Conservation (phyloP, 1,140 invertebrate species). For the Orius insidiosus region DNA sequence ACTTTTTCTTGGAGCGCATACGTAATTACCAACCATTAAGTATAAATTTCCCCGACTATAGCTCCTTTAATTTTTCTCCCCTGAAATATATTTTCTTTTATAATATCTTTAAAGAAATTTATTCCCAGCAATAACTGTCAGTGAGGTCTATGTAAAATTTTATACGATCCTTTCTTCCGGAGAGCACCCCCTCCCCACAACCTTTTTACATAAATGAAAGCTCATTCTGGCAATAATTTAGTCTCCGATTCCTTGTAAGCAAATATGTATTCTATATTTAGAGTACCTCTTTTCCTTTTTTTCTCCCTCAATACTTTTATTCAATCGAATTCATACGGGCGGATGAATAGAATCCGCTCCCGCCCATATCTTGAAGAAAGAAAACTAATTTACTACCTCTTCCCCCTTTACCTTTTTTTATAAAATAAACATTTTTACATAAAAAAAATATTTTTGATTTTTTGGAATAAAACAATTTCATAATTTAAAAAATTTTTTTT, state of each 20-base stretch:
- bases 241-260: neutral
- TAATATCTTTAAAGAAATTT: constrained; percentile 1
- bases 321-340: constrained; percentile 9
- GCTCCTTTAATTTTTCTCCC: constrained; percentile 2
- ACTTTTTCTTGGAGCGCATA: too few relatives aligned
- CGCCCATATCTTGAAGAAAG: constrained; percentile 2
- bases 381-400: constrained; percentile 9
- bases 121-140: too few relatives aligned
- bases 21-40: too few relatives aligned
- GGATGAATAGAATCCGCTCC: constrained; percentile 7
- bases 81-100: neutral
- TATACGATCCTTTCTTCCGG: neutral
- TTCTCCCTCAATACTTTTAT: constrained; percentile 6
- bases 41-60: neutral
- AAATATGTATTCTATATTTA: constrained; percentile 3
- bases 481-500: too few relatives aligned
- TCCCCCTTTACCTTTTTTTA: neutral
- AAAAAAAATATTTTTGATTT: too few relatives aligned
- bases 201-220: too few relatives aligned
- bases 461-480: too few relatives aligned
- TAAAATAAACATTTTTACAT: neutral
- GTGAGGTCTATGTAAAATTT: neutral
- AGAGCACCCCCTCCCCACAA: neutral
- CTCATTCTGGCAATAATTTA: constrained; percentile 1
- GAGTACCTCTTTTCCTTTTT: constrained; percentile 1